Evolutionary conservation across 92 coral and sea anemone genomes (phyloP), one percentile per base, ranked within the genome.

Genomic region (Desmophyllum pertusum): DNA sequence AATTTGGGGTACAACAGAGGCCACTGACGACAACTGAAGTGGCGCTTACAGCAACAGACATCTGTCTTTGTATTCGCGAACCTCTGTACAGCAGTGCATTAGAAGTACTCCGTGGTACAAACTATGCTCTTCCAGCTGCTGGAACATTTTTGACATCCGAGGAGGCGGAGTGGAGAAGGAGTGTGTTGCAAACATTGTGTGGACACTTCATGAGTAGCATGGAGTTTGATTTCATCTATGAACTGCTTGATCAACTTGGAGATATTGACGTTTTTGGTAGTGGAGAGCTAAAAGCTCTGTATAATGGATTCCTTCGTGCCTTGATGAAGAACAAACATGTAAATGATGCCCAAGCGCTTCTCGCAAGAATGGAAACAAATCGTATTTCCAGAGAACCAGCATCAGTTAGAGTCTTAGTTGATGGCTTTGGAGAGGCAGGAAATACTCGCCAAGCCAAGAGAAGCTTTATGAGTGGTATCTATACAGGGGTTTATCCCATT

Each of bases 41-140:
- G 25, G 90, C 95, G 10, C 83, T 94, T 21, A 77, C 90, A 55
- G 98, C 98, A 42, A 92, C 88, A 38, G 95, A 94, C 75, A 94
- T 87, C 51, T 94, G 98, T 65, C 85, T 91, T 11, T 76, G 81
- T 29, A 73, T 92, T n/a, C 76, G 48, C 63, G 82, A 83, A 35
- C 93, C 95, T n/a, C 90, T 81, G 45, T 61, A 84, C 66, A 83
- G 88, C 63, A 90, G 95, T 84, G 95, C 98, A 9, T 33, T 94
- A 1, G 93, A 89, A 52, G 98, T 94, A 30, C 86, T 94, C 53
- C 86, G 89, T 39, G 92, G 93, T 27, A 88, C 92, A 30, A 85
- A 89, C 71, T 92, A 87, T 70, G 90, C 94, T 3, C 76, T 77
- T 25, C 86, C 89, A 17, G 81, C 65, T 71, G 36, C 84, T 31